Conservation (phyloP, 2,888 invertebrate genomes). For the Dynastes tityus region DNA sequence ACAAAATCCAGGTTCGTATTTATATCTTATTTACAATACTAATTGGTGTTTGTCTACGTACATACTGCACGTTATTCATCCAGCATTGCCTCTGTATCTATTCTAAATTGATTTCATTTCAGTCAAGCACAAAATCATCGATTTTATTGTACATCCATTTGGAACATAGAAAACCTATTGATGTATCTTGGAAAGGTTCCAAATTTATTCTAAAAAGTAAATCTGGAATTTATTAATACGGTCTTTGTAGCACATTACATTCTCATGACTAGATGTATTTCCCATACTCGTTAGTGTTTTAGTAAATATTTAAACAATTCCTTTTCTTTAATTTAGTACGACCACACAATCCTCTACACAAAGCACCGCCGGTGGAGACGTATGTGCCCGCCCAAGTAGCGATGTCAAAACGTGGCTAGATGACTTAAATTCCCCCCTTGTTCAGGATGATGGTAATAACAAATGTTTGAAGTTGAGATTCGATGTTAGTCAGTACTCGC, state of each 20-base stretch:
- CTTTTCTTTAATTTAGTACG: conserved; percentile 72
- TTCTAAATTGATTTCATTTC: conserved; percentile 5
- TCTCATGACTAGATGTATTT: not conserved
- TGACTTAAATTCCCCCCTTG: conserved; percentile 92
- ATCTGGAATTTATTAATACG: not conserved
- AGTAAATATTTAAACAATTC: not conserved
- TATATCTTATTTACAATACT: conserved; percentile 51
- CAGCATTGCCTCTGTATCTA: not conserved
- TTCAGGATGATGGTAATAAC: conserved; percentile 94
- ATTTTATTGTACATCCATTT: not conserved
- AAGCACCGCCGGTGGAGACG: conserved; percentile 76
- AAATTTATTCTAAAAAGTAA: not conserved
- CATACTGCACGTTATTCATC: not conserved
- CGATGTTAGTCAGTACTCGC: conserved; percentile 97
- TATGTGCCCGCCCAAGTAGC: conserved; percentile 70
- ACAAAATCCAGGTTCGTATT: conserved; percentile 72
- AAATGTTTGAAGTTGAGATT: conserved; percentile 96
- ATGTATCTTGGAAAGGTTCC: not conserved
- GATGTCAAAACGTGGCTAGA: conserved; percentile 84
- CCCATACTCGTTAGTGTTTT: not conserved
- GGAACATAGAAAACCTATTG: not conserved
- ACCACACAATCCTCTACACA: conserved; percentile 70
- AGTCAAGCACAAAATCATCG: not conserved
- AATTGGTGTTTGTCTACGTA: conserved; percentile 36
- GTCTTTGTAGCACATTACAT: not conserved